phyloP scores from a whole-genome alignment of 2,113 vertebrate genomes.

The Corapipo altera region DNA sequence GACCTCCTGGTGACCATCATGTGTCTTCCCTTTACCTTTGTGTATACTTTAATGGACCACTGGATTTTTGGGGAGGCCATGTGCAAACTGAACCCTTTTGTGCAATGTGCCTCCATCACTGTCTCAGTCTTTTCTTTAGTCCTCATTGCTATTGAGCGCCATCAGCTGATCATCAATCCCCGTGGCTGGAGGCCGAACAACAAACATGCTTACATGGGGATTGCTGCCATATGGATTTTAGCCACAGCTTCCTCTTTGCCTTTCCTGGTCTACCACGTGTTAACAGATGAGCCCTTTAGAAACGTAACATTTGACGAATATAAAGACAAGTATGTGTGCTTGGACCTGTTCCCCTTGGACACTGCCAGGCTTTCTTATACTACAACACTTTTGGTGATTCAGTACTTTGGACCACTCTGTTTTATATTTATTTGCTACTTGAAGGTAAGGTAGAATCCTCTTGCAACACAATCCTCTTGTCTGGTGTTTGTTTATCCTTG shows the following conservation, averaged over 20 bases:
- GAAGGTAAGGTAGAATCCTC: conserved; percentile 77
- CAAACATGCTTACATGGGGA: conserved; percentile 82
- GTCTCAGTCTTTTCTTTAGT: conserved; percentile 89
- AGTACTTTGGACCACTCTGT: conserved; percentile 84
- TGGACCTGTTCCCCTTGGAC: conserved; percentile 82
- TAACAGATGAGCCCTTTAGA: conserved; percentile 83
- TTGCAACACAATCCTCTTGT: background rate
- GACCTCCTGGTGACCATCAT: conserved; percentile 85
- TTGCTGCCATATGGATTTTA: conserved; percentile 82
- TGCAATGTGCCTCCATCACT: conserved; percentile 84
- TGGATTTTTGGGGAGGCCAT: conserved; percentile 88
- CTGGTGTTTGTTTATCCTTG: background rate
- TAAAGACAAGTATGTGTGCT: conserved; percentile 84
- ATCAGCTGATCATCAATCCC: conserved; percentile 88
- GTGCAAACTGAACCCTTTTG: conserved; percentile 86
- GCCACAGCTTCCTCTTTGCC: conserved; percentile 82
- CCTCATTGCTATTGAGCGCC: conserved; percentile 85
- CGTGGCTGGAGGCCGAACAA: conserved; percentile 85
- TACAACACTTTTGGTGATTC: conserved; percentile 82
- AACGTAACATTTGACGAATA: conserved; percentile 80
- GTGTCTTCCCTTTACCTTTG: conserved; percentile 87
- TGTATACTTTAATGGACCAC: conserved; percentile 90
- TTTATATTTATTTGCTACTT: conserved; percentile 91
- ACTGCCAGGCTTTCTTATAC: conserved; percentile 82
- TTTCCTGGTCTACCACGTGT: conserved; percentile 79